Evolutionary conservation across 2,888 invertebrate genomes (phyloP).

Genomic region (Acanthosepion esculentum): DNA sequence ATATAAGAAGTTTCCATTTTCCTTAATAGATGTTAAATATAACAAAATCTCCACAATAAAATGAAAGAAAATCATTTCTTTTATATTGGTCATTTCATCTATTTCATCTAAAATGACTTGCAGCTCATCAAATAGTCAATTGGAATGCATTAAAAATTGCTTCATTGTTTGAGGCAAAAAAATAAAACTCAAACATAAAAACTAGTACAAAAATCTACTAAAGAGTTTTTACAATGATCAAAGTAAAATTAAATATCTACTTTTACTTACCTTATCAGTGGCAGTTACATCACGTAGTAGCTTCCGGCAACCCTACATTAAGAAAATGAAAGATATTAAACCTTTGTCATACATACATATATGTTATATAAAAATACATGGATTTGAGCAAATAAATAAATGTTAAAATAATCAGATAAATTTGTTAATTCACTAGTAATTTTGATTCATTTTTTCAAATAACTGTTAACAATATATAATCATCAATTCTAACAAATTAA

Average conservation of each 20-base stretch:
- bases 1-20: too few relatives aligned
- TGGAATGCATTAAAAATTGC: too few relatives aligned
- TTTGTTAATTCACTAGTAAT: background rate
- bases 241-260: background rate
- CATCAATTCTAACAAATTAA: background rate
- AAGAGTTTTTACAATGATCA: background rate
- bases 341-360: background rate
- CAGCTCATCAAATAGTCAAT: too few relatives aligned
- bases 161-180: background rate
- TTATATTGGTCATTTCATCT: too few relatives aligned
- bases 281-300: slow-evolving; percentile 79
- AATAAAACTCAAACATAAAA: background rate
- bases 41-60: too few relatives aligned
- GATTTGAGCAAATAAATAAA: background rate
- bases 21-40: too few relatives aligned
- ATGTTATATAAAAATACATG: background rate
- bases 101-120: too few relatives aligned
- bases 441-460: background rate
- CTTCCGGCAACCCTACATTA: slow-evolving; percentile 63
- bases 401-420: background rate
- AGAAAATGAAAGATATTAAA: background rate
- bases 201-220: background rate
- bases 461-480: background rate
- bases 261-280: slow-evolving; percentile 78
- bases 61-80: too few relatives aligned